Evolutionary conservation across 2,113 vertebrate species (phyloP), one percentile per base, ranked within the genome.

Genomic region (Brachypodius melanocephalos): DNA sequence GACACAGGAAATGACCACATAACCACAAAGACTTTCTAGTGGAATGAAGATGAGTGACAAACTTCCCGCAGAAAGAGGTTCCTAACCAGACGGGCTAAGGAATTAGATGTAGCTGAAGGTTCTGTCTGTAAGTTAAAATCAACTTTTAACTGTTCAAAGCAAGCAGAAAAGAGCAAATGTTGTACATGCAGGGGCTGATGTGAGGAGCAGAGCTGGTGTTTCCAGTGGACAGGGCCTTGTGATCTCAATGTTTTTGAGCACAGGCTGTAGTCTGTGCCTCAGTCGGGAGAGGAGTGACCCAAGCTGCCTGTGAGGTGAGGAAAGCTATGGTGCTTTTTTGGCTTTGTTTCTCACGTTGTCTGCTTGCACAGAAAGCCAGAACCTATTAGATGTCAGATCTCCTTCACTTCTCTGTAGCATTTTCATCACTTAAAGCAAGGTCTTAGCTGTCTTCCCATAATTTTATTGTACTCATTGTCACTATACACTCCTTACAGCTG

Each of bases 21-120:
- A 95, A 94, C 90, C 96, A 54, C 93, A 96, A 72, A 82, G 77
- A 36, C 92, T 88, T 96, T 85, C 78, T 80, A 42, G 93, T 87
- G 92, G 73, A 68, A 65, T 71, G 66, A 79, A 67, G 90, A 89
- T 62, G 88, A 85, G 93, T 85, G 76, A 94, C 83, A 90, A 84
- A 84, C 29, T 89, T 31, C 40, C 79, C 79, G 3, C 93, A 94
- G 85, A 49, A 93, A 45, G 36, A 57, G 71, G 24, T 87, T 68
- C 69, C 81, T 91, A 80, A 73, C 84, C 76, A 69, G 81, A 21
- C 0, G 0, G 82, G 81, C 38, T 62, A 3, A 84, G 74, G 74
- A 67, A 40, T 62, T 48, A 55, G 46, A 52, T 26, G n/a, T 40
- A 76, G 61, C 52, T 89, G 20, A 49, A 72, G 24, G 49, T 55